Conservation (phyloP, 1,140 invertebrate species). For the Pseudomyrmex cubaensis region DNA sequence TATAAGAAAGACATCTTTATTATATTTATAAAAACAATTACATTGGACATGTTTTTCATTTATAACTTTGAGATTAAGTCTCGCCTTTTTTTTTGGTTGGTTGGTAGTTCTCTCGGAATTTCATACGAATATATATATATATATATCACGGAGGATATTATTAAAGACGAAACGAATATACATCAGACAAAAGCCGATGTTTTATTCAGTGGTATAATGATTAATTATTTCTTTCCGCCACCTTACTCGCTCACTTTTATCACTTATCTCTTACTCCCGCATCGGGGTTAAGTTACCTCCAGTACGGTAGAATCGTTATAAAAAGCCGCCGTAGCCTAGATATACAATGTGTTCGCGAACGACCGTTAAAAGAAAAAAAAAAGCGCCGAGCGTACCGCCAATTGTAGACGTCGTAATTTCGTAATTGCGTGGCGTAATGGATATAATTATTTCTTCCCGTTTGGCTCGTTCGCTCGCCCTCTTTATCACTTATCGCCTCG, state of each 20-base stretch:
- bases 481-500: constrained; percentile 50
- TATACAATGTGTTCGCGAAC: constrained; percentile 24
- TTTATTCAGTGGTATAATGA: constrained; percentile 43
- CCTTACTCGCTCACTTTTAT: constrained; percentile 44
- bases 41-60: no score
- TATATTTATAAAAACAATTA: no score
- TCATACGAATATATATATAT: neutral
- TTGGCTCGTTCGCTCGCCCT: neutral
- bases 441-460: constrained; percentile 44
- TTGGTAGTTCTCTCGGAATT: neutral
- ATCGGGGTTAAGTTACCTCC: constrained; percentile 37
- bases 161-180: neutral
- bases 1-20: no score
- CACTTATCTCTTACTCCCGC: constrained; percentile 7
- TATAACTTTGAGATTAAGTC: no score
- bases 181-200: neutral
- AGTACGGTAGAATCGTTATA: constrained; percentile 2
- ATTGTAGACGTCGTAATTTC: no score
- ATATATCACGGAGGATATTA: neutral
- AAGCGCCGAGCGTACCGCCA: no score
- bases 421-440: neutral
- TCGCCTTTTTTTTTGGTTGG: neutral
- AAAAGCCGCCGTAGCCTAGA: constrained; percentile 20
- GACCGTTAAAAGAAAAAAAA: constrained; percentile 4
- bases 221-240: constrained; percentile 46